These are phyloP conservation scores for Sinocyclocheilus anshuiensis DNA, from an alignment of 2,113 vertebrate genomes.

Conservation along the genomic window DNA sequence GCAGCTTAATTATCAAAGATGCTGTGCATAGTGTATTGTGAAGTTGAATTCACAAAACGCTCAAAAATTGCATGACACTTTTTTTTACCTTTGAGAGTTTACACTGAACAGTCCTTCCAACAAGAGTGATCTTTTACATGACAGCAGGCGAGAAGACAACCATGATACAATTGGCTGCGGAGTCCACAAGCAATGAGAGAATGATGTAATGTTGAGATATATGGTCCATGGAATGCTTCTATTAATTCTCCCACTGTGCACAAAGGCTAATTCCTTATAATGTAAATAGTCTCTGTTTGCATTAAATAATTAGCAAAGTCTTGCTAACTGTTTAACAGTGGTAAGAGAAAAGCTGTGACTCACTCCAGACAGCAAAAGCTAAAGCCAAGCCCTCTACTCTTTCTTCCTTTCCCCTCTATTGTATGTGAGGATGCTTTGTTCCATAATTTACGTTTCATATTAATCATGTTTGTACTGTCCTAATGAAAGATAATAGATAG, in stretches of 20 bases:
- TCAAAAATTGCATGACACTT: slow-evolving; percentile 14
- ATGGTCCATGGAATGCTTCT: neutral
- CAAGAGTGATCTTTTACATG: neutral
- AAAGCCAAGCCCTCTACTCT: neutral
- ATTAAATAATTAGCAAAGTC: slow-evolving; percentile 72
- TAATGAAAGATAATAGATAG: slow-evolving; percentile 28
- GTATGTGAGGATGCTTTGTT: slow-evolving; percentile 14
- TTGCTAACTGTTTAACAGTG: slow-evolving; percentile 58
- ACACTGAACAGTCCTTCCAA: neutral
- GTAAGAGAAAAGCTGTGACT: slow-evolving; percentile 25
- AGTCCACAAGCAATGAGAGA: neutral
- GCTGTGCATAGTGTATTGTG: neutral
- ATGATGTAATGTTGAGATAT: slow-evolving; percentile 10
- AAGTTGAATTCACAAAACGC: neutral
- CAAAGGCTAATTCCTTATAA: slow-evolving; percentile 34
- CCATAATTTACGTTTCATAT: slow-evolving; percentile 15
- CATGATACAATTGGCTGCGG: neutral
- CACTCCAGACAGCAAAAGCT: slow-evolving; percentile 18
- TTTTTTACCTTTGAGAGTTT: slow-evolving; percentile 1
- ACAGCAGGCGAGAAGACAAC: neutral
- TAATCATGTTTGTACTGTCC: slow-evolving; percentile 39
- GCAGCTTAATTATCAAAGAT: slow-evolving; percentile 2
- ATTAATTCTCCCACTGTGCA: slow-evolving; percentile 2
- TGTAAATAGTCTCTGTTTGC: slow-evolving; percentile 56
- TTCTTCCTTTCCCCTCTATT: slow-evolving; percentile 11